Evolutionary conservation across 2,797 vertebrate genomes (phyloP).

Genomic region (Anguilla anguilla): DNA sequence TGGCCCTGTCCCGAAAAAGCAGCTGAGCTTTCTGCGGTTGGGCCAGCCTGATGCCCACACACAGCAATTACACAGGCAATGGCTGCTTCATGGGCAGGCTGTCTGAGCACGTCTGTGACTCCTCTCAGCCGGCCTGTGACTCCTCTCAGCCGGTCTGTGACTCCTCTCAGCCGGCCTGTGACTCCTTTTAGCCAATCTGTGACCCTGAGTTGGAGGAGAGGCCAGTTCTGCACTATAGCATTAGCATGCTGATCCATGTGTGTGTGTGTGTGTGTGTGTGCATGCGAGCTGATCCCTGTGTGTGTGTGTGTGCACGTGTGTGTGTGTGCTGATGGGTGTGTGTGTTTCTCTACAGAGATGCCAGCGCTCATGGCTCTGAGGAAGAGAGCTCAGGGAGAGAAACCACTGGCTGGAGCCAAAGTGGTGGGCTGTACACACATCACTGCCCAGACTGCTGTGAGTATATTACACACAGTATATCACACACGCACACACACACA

Average conservation of each 20-base stretch:
- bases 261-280: not conserved
- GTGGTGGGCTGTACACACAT: slow-evolving; percentile 98
- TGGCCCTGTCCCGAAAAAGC: not conserved
- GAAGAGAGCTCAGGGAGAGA: slow-evolving; percentile 97
- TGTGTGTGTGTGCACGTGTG: slow-evolving; percentile 16
- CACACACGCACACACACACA: not conserved
- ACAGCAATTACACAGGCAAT: not conserved
- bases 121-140: not conserved
- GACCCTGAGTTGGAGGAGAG: too few species aligned
- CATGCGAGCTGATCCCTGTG: not conserved
- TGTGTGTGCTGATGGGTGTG: slow-evolving; percentile 2
- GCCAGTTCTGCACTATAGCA: not conserved
- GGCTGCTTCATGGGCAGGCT: not conserved
- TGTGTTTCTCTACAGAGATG: slow-evolving; percentile 80
- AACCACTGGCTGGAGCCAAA: slow-evolving; percentile 94
- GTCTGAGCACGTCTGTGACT: not conserved
- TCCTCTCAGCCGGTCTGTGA: too few species aligned
- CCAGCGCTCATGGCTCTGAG: slow-evolving; percentile 95
- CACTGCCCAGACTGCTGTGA: slow-evolving; percentile 96
- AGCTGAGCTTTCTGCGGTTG: not conserved
- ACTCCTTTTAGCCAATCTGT: too few species aligned
- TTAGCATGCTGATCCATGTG: not conserved
- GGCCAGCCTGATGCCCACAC: not conserved
- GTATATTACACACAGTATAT: slow-evolving; percentile 45
- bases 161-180: too few species aligned